Base-by-base conservation (phyloP, 1,140 invertebrate species). In the Antheraea mylitta region DNA sequence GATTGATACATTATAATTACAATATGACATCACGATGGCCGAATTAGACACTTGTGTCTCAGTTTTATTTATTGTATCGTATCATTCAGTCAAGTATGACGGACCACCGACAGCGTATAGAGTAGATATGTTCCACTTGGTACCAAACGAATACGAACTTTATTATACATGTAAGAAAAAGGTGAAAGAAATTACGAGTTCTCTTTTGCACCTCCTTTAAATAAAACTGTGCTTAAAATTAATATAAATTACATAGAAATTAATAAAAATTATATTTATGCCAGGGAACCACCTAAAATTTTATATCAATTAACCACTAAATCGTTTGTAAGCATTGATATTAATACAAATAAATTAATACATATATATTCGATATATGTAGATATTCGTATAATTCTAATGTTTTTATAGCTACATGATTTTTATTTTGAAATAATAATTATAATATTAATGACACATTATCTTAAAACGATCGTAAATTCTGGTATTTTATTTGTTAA, bases 11-110 rank as follows among this genome's bases (percentile, higher is more conserved):
- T 30, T 30, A 30, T 30, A 30, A 79, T 79, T 77, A 77, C 66
- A 69, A 67, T 67, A 63, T 66, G 76, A 76, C 74, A 72, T 70
- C 66, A 73, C 75, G 69, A 74, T 72, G 71, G 69, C 66, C 66
- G 38, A 22, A 30, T 11, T 64, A 64, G 70, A 77, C 78, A 77
- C 75, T 70, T 75, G 68, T 75, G 71, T 75, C 74, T 77, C 68
- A 75, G 48, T 53, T 64, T 73, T 77, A 80, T 77, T 80, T 80
- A 77, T 80, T 76, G 78, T 77, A 76, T 73, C 65, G 69, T 73
- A 68, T 61, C 60, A 72, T 77, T 77, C 72, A 77, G 75, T 71
- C 65, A 77, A 75, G 72, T 71, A 71, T 64, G 67, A 53, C 19
- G 69, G 78, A 80, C 78, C 78, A 80, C 78, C 78, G 78, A 75